These are phyloP conservation scores for Sinocyclocheilus maitianheensis DNA, from an alignment of 2,113 vertebrate genomes.

Conservation along the genomic window DNA sequence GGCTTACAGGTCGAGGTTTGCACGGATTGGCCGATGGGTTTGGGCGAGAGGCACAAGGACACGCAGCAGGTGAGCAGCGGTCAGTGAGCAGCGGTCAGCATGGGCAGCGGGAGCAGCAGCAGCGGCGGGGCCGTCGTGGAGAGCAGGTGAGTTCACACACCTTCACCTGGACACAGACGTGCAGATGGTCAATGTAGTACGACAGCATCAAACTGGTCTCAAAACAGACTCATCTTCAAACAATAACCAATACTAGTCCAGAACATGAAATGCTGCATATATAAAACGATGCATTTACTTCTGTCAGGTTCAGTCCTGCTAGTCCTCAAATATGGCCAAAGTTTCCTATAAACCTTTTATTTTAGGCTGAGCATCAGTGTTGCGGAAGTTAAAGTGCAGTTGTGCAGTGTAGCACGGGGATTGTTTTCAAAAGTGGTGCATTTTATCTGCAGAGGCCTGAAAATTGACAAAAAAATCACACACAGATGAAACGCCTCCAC, in stretches of 20 bases:
- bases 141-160: slow-evolving; percentile 48
- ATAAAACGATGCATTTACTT: background rate
- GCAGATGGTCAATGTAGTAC: background rate
- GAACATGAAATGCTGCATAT: background rate
- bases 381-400: background rate
- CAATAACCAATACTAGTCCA: background rate
- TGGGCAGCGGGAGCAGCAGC: slow-evolving; percentile 73
- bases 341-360: background rate
- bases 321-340: background rate
- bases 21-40: background rate
- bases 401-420: background rate
- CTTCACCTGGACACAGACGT: background rate
- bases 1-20: slow-evolving; percentile 61
- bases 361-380: too few species aligned
- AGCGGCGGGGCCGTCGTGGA: slow-evolving; percentile 50
- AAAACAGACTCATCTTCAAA: background rate
- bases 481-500: background rate
- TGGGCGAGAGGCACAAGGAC: slow-evolving; percentile 42
- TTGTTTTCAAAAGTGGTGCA: background rate
- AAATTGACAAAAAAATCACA: background rate
- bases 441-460: background rate
- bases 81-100: slow-evolving; percentile 45
- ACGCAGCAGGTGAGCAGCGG: slow-evolving; percentile 1
- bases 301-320: background rate
- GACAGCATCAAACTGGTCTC: background rate